A percentile compares a stretch with the other conserved stretches of the same genome.
phyloP scores from a whole-genome alignment of 2,113 vertebrate genomes.

The Lophura nycthemera region DNA sequence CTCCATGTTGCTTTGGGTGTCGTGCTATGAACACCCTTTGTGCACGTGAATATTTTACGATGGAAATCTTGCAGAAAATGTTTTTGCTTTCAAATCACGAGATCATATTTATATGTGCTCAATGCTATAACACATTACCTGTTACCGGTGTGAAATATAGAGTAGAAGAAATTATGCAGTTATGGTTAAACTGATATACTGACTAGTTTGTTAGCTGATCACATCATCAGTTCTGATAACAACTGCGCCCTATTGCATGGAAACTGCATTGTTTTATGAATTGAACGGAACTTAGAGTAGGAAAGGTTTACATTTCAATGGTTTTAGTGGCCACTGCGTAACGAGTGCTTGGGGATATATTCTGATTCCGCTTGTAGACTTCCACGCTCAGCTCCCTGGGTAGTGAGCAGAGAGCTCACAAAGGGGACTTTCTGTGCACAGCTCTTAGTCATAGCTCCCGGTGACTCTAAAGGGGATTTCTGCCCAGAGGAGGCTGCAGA shows the following conservation, averaged over 20 bases:
- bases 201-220: conserved; percentile 60
- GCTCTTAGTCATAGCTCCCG: neutral
- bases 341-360: conserved; percentile 68
- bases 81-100: conserved; percentile 53
- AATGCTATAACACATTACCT: conserved; percentile 41
- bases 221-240: conserved; percentile 44
- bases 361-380: conserved; percentile 55
- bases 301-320: conserved; percentile 72
- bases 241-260: conserved; percentile 65
- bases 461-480: conserved; percentile 17
- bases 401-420: conserved; percentile 45
- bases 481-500: neutral
- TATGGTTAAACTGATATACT: conserved; percentile 52
- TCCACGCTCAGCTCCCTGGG: conserved; percentile 24
- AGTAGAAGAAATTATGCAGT: conserved; percentile 51
- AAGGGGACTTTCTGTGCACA: conserved; percentile 31
- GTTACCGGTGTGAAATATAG: conserved; percentile 51
- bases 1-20: conserved; percentile 63
- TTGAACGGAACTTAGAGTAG: conserved; percentile 34
- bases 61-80: conserved; percentile 24
- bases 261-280: conserved; percentile 67
- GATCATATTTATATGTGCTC: conserved; percentile 49
- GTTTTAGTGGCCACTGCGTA: conserved; percentile 66
- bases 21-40: conserved; percentile 52
- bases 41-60: conserved; percentile 66